Percentiles rank a stretch among this genome's conserved stretches.
Conservation (phyloP, 2,797 vertebrate species). For the Takifugu ocellatus region DNA sequence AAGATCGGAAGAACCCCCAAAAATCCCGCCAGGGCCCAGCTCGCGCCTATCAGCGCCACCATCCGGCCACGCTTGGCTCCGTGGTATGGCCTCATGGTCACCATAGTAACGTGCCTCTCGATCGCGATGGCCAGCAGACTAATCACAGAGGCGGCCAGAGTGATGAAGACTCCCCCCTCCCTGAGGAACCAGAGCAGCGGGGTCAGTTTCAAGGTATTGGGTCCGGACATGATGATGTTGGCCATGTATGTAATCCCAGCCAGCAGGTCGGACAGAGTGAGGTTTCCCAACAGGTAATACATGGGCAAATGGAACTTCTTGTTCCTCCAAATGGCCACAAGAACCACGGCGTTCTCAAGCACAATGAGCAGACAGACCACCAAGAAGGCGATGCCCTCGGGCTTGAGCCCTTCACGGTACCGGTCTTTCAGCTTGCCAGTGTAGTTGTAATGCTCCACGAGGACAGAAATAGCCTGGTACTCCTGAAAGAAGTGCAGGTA, state of each 20-base stretch:
- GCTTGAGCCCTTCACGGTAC: conserved; percentile 78
- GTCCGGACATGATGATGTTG: conserved; percentile 86
- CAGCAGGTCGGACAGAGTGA: conserved; percentile 86
- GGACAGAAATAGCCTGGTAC: conserved; percentile 74
- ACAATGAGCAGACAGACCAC: conserved; percentile 84
- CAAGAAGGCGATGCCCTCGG: conserved; percentile 76
- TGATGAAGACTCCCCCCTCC: conserved; percentile 88
- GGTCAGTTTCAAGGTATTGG: conserved; percentile 80
- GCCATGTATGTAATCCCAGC: conserved; percentile 85
- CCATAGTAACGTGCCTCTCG: conserved; percentile 88
- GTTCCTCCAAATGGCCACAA: conserved; percentile 84
- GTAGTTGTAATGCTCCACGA: conserved; percentile 83
- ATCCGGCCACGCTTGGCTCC: conserved; percentile 80
- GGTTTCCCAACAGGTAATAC: conserved; percentile 89
- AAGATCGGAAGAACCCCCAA: conserved; percentile 83
- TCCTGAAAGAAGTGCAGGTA: conserved; percentile 62
- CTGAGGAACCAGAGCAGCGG: conserved; percentile 85
- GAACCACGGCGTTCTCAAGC: conserved; percentile 84
- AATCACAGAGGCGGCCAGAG: conserved; percentile 84
- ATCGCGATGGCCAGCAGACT: conserved; percentile 88
- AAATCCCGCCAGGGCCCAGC: conserved; percentile 80
- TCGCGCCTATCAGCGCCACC: conserved; percentile 77
- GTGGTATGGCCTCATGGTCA: conserved; percentile 81
- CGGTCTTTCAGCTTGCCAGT: conserved; percentile 81
- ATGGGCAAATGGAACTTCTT: conserved; percentile 90